These are phyloP conservation scores for Acanthurus tractus DNA, from an alignment of 2,797 vertebrate species.

Conservation along the genomic window DNA sequence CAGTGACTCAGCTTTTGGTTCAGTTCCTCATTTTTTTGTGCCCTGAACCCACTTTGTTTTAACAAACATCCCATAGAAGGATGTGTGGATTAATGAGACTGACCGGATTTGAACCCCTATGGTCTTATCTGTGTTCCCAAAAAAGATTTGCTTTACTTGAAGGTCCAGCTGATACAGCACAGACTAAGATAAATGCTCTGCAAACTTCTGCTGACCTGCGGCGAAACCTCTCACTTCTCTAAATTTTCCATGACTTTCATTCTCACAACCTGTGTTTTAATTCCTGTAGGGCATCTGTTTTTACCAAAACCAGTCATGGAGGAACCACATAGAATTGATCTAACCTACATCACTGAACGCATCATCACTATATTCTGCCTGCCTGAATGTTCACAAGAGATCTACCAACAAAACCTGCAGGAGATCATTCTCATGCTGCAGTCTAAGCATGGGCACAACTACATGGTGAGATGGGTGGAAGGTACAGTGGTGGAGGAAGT, in stretches of 20 bases:
- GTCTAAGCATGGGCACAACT: constrained; percentile 92
- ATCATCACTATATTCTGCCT: constrained; percentile 91
- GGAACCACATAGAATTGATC: constrained; percentile 85
- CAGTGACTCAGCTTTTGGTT: constrained; percentile 40
- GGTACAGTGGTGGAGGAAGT: not conserved
- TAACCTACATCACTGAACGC: constrained; percentile 93
- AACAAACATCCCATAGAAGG: constrained; percentile 45
- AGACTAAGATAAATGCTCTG: constrained; percentile 14
- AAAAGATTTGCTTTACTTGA: not conserved
- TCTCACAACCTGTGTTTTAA: constrained; percentile 4
- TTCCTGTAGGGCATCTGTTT: constrained; percentile 38
- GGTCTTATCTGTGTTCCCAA: not conserved
- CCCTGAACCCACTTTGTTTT: constrained; percentile 32
- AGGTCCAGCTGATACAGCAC: constrained; percentile 11
- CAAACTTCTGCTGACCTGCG: constrained; percentile 38
- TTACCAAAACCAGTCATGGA: constrained; percentile 83
- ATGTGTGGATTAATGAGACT: constrained; percentile 37
- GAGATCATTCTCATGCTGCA: constrained; percentile 90
- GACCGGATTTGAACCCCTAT: constrained; percentile 35
- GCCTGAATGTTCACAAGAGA: constrained; percentile 82
- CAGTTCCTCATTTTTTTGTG: constrained; percentile 22
- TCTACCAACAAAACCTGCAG: constrained; percentile 85
- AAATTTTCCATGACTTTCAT: constrained; percentile 11
- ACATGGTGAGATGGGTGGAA: constrained; percentile 85
- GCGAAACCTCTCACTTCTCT: constrained; percentile 46